Evolutionary conservation across 2,888 invertebrate genomes (phyloP), one percentile per base, ranked within the genome.

Genomic region (Dioctria linearis): DNA sequence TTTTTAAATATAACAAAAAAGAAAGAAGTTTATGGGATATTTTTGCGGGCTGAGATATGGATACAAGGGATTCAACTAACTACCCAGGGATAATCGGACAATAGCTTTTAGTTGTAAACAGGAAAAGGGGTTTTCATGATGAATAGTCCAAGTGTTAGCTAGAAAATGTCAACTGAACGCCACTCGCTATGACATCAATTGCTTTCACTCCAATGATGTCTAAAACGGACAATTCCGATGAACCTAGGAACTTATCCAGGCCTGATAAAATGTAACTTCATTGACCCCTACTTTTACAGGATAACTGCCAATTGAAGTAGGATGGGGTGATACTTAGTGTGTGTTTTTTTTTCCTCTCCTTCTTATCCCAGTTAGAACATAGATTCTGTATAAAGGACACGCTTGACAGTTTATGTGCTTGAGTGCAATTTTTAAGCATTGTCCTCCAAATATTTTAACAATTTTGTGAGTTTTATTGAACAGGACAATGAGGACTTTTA

Each of bases 401-500:
- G 37, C 42, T 75, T 49, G 6, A 37, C 42, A 42, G 59, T 75
- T 75, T 75, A 75, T 59, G 42, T 59, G 40, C 61, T 25, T 61
- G 42, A 25, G 46, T 61, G 39, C 9, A 66, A 66, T 46, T 61
- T 61, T 76, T 61, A 76, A 61, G 6, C 46, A 37, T 46, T 46
- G 61, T 46, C 37, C 61, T 46, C 46, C 25, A 25, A 61, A 78
- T 78, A 78, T 65, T 78, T 78, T 78, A 46, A 49, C 65, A 61
- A 51, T 61, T 78, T 65, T 61, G 49, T 65, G 63, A 61, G 51
- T 51, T 78, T 61, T 78, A 78, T 78, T 78, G 46, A n/a, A 39
- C 49, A 40, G 42, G 57, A 49, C 42, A 65, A 79, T 54, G 81
- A 43, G 63, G 80, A 71, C 81, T 76, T 71, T 81, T 78, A 81